Percentiles rank a stretch among this genome's conserved stretches.
phyloP scores from a whole-genome alignment of 2,797 vertebrate genomes.

The Sciurus carolinensis region DNA sequence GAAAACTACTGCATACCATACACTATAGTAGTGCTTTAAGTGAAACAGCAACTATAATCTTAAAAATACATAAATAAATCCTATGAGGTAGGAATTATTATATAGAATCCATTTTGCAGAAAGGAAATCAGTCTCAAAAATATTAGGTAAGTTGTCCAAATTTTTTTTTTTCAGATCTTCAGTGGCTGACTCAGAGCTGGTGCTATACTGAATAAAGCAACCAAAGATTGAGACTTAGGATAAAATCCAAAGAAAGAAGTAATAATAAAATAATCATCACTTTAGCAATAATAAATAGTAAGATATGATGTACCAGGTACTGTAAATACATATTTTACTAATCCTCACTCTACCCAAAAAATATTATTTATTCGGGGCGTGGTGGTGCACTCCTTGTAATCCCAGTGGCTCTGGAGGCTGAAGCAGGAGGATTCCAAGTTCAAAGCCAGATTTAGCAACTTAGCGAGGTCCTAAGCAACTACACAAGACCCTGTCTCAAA shows the following conservation, averaged over 20 bases:
- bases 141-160: constrained; percentile 35
- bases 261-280: constrained; percentile 32
- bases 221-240: not conserved
- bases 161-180: constrained; percentile 1
- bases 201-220: not conserved
- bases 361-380: not conserved
- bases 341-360: constrained; percentile 31
- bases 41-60: constrained; percentile 13
- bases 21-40: constrained; percentile 21
- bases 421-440: no score
- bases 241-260: constrained; percentile 26
- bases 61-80: not conserved
- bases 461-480: no score
- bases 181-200: not conserved
- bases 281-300: not conserved
- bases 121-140: not conserved
- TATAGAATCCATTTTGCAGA: constrained; percentile 10
- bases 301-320: constrained; percentile 26
- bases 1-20: not conserved
- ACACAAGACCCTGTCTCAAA: no score
- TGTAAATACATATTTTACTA: constrained; percentile 45
- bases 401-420: no score
- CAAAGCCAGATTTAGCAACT: no score
- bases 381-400: no score
- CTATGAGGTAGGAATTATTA: not conserved